A percentile compares a stretch with the other conserved stretches of the same genome.
Conservation (phyloP, 2,113 vertebrate species). For the Elephas maximus region DNA sequence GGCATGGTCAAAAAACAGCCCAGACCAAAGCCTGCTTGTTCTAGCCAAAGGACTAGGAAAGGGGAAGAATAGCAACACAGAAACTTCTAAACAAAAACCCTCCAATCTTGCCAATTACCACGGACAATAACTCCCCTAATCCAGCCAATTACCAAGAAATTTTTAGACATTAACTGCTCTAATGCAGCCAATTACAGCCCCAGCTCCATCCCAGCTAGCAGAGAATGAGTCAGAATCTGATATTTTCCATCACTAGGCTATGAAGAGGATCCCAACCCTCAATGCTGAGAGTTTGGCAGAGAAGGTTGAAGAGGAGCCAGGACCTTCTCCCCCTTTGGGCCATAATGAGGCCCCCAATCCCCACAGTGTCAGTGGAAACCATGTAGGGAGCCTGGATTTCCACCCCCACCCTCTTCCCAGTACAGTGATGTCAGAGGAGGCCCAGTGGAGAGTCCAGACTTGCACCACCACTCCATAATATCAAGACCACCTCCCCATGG, state of each 20-base stretch:
- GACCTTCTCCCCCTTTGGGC: rapidly evolving
- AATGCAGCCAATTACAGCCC: too few relatives aligned
- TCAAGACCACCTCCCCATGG: too few relatives aligned
- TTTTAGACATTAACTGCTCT: too few relatives aligned
- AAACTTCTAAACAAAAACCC: not conserved
- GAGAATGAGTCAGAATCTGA: not conserved
- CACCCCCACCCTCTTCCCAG: too few relatives aligned
- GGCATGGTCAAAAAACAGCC: too few relatives aligned
- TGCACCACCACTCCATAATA: not conserved
- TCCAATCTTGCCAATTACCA: not conserved
- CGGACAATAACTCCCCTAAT: not conserved
- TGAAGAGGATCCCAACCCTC: not conserved
- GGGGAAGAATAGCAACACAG: not conserved
- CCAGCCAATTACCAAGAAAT: not conserved
- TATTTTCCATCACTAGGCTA: not conserved
- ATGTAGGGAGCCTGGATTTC: too few relatives aligned
- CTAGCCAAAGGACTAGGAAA: too few relatives aligned
- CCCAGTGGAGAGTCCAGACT: not conserved
- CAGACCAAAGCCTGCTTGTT: too few relatives aligned
- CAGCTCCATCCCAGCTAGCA: not conserved
- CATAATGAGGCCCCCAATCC: not conserved
- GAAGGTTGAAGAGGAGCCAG: not conserved
- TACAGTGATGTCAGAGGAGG: too few relatives aligned
- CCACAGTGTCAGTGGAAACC: too few relatives aligned
- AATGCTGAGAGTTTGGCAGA: not conserved